A percentile compares a stretch with the other conserved stretches of the same genome.
These are phyloP conservation scores for Beroe ovata DNA, from an alignment of 37 sponge, comb jelly and placozoan genomes.

Conservation along the genomic window DNA sequence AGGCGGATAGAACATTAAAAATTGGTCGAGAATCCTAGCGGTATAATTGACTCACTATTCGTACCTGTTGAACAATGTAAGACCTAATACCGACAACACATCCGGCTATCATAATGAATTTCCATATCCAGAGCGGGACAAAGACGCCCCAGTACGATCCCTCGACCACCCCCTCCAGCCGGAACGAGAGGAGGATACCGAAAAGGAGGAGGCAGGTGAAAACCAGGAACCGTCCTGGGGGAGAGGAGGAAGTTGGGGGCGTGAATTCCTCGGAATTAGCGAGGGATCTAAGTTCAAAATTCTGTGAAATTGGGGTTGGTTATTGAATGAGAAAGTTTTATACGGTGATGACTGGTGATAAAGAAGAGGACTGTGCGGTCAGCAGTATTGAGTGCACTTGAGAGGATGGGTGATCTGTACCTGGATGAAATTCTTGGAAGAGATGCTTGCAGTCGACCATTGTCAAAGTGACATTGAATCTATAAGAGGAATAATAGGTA, in stretches of 20 bases:
- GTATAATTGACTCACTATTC: neutral
- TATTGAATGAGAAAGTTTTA: no score
- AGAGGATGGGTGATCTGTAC: no score
- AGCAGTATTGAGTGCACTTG: no score
- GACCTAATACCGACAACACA: constrained; percentile 28
- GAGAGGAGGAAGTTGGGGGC: neutral
- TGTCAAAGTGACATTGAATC: no score
- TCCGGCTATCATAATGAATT: constrained; percentile 21
- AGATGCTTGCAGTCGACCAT: constrained; percentile 67
- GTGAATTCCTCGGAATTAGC: no score
- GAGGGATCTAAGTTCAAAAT: no score
- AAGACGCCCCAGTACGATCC: constrained; percentile 41
- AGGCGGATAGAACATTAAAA: no score
- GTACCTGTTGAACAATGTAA: constrained; percentile 29
- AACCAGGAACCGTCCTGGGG: constrained; percentile 15
- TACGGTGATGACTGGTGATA: no score
- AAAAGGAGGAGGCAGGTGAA: constrained; percentile 58
- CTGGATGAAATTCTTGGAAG: constrained; percentile 50
- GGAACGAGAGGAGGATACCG: constrained; percentile 43
- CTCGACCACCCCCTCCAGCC: constrained; percentile 37
- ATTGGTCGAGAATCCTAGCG: no score
- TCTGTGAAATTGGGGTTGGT: no score
- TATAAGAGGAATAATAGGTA: no score
- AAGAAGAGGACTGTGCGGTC: no score
- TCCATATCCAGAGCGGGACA: constrained; percentile 42